These are phyloP conservation scores for Oreochromis tanganicae DNA, from an alignment of 2,113 vertebrate genomes.

Conservation along the genomic window DNA sequence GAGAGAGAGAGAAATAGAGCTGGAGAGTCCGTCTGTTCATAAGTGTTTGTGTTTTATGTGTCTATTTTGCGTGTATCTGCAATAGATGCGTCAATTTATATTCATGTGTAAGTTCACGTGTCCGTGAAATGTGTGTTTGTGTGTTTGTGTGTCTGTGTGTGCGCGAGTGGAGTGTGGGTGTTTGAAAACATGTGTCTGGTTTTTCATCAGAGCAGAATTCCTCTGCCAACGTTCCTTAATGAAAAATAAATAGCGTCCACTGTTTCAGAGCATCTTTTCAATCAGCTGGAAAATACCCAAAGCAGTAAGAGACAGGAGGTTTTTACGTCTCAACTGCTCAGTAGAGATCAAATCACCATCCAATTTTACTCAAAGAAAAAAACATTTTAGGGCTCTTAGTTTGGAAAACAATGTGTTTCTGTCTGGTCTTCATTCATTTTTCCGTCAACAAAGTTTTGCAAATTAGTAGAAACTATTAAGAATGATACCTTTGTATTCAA, in stretches of 20 bases:
- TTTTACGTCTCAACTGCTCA: not conserved
- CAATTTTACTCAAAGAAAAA: not conserved
- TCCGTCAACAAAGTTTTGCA: not conserved
- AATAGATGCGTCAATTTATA: constrained; percentile 10
- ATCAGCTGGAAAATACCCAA: not conserved
- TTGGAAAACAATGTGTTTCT: not conserved
- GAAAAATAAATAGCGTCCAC: constrained; percentile 5
- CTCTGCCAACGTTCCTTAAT: not conserved
- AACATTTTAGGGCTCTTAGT: not conserved
- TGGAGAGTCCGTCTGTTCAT: not conserved
- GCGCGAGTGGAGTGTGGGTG: not conserved
- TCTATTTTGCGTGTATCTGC: constrained; percentile 7
- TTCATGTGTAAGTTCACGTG: constrained; percentile 6
- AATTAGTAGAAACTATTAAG: not conserved
- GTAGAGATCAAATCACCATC: not conserved
- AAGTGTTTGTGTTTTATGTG: not conserved
- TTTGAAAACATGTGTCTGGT: not conserved
- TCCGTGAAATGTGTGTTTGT: not conserved
- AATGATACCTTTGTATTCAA: not conserved
- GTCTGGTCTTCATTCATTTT: not conserved
- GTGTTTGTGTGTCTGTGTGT: not conserved
- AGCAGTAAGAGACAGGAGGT: not conserved
- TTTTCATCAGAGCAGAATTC: not conserved
- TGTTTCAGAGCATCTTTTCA: not conserved
- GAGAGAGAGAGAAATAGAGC: not conserved